phyloP scores from a whole-genome alignment of 2,797 vertebrate species.

The Pangasius mekongensis region DNA sequence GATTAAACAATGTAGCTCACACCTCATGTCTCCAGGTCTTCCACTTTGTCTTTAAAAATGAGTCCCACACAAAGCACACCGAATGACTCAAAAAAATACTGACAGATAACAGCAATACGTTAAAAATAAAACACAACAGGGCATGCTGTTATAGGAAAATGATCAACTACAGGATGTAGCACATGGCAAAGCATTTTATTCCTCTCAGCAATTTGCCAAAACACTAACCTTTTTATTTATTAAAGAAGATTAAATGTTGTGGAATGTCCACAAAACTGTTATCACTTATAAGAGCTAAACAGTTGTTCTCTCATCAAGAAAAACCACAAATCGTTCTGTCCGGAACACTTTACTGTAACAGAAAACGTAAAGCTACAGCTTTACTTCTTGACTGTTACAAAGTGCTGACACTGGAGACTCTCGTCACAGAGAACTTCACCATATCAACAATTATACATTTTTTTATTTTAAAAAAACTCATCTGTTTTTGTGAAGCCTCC shows the following conservation, averaged over 20 bases:
- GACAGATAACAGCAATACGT: background rate
- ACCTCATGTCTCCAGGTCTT: conserved; percentile 6
- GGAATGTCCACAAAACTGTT: background rate
- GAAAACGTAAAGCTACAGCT: background rate
- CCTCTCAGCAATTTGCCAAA: background rate
- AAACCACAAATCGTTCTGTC: background rate
- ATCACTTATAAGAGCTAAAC: background rate
- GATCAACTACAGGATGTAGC: background rate
- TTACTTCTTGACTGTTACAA: background rate
- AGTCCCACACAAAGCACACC: background rate
- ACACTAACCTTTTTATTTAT: background rate
- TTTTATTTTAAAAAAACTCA: background rate
- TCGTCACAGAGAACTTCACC: background rate
- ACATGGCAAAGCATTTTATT: background rate
- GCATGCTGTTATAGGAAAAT: background rate
- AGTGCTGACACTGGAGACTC: background rate
- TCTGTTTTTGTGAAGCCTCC: background rate
- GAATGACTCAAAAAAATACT: background rate
- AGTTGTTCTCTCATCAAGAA: background rate
- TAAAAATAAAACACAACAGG: background rate
- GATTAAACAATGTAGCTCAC: conserved; percentile 28
- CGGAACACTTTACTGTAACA: background rate
- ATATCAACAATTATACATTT: background rate
- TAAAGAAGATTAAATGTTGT: background rate
- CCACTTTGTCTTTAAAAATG: conserved; percentile 1